Base-by-base conservation (phyloP, 2,113 vertebrate species). In the Corydoras maculifer region DNA sequence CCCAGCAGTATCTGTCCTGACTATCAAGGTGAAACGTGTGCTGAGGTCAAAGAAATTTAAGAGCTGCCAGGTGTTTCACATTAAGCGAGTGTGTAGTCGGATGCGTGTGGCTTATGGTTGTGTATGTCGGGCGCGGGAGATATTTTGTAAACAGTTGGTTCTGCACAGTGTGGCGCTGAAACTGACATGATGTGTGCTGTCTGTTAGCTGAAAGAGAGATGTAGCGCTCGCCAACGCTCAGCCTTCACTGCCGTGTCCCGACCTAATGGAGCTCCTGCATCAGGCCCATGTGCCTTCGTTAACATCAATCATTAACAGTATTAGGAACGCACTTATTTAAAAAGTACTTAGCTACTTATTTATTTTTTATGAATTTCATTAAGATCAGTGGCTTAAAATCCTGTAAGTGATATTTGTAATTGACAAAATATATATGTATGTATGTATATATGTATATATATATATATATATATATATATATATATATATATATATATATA, bases 21-120 rank as follows among this genome's bases (percentile, higher is more conserved):
- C 62, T 57, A 72, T 78, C 64, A 72, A 69, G 74, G 69, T 69
- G 62, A 75, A 74, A 70, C 53, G n/a, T 35, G 57, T 31, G 11
- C 66, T 31, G 32, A 54, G 67, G 78, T 80, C 74, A 80, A 58
- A 66, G 62, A 50, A 49, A 69, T 67, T 69, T 68, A 62, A 75
- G 63, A 69, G 32, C 51, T 74, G 58, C 66, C 58, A 57, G 60
- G 59, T 60, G 54, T 71, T 68, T 53, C 60, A 54, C 64, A 57
- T 65, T 70, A 65, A 62, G 29, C 35, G 55, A 53, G 43, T 59
- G 70, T 72, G 65, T 58, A 58, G 51, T 64, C 13, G 12, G 4
- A 29, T 35, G 65, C 64, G 59, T 74, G 72, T 68, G 63, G 51
- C 55, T 61, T 63, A 64, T 70, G 51, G 70, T 63, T 77, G 65